phyloP scores from a whole-genome alignment of 2,113 vertebrate species.

The Numenius arquata region DNA sequence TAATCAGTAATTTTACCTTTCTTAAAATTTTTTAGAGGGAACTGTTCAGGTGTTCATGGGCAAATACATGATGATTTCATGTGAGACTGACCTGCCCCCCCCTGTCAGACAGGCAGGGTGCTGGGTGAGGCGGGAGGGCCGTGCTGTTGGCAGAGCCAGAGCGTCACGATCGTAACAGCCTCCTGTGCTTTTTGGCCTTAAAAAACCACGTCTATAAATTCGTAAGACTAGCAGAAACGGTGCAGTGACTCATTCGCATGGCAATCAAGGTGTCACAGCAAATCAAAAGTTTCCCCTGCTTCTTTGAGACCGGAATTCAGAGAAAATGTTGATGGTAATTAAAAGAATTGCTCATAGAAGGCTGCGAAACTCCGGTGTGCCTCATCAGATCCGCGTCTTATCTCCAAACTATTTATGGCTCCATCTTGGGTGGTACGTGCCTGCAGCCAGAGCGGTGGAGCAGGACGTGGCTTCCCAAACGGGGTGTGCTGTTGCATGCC shows the following conservation, averaged over 20 bases:
- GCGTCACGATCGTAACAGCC: not conserved
- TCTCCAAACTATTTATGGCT: not conserved
- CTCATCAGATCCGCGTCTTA: not conserved
- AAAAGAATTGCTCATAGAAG: constrained; percentile 43
- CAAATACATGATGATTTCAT: not conserved
- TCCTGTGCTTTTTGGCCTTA: not conserved
- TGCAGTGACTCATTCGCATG: not conserved
- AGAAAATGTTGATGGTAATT: constrained; percentile 35
- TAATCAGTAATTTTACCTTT: not conserved
- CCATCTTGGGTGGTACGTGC: not conserved
- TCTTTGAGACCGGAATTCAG: not conserved
- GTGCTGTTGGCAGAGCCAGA: not conserved
- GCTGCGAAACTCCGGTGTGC: not conserved
- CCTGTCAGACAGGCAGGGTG: not conserved
- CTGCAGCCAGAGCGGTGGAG: not conserved
- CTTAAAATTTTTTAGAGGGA: not conserved
- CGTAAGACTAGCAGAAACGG: not conserved
- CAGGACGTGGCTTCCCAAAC: not conserved
- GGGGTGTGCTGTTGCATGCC: rapidly evolving
- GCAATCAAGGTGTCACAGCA: constrained; percentile 58
- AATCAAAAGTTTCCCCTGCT: constrained; percentile 46
- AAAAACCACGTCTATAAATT: not conserved
- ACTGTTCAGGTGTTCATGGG: not conserved
- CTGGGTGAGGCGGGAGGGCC: not conserved
- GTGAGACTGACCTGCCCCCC: not conserved